Percentiles rank a stretch among this genome's conserved stretches.
phyloP scores from a whole-genome alignment of 2,113 vertebrate genomes.

The Orycteropus afer region DNA sequence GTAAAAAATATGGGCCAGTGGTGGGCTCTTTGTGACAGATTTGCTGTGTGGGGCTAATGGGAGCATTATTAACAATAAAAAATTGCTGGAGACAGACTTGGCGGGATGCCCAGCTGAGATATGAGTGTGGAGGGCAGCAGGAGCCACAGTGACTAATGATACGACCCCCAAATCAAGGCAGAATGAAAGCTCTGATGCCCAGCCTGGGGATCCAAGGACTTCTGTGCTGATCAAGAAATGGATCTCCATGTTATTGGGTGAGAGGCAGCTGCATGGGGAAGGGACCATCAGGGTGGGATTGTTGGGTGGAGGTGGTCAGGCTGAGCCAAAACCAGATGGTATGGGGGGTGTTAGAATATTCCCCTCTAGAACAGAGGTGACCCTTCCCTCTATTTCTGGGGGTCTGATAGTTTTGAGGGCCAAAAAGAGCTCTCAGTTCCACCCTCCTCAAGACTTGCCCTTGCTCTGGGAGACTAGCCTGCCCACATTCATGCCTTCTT shows the following conservation, averaged over 20 bases:
- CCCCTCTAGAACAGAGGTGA: not conserved
- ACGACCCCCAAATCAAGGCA: constrained; percentile 27
- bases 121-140: constrained; percentile 42
- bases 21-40: constrained; percentile 74
- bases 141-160: constrained; percentile 48
- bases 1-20: constrained; percentile 75
- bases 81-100: constrained; percentile 72
- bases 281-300: rapidly evolving
- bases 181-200: not conserved
- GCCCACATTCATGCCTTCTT: too few relatives aligned
- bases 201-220: not conserved
- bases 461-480: too few relatives aligned
- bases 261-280: rapidly evolving
- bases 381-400: not conserved
- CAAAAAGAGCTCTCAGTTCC: too few relatives aligned
- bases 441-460: too few relatives aligned
- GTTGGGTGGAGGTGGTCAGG: not conserved
- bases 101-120: constrained; percentile 69
- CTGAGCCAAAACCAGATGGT: rapidly evolving
- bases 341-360: too few relatives aligned
- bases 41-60: constrained; percentile 75
- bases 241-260: rapidly evolving
- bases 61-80: constrained; percentile 77
- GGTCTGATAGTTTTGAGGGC: too few relatives aligned
- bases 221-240: not conserved